Evolutionary conservation across 2,113 vertebrate species (phyloP).

Genomic region (Nibea coibor): DNA sequence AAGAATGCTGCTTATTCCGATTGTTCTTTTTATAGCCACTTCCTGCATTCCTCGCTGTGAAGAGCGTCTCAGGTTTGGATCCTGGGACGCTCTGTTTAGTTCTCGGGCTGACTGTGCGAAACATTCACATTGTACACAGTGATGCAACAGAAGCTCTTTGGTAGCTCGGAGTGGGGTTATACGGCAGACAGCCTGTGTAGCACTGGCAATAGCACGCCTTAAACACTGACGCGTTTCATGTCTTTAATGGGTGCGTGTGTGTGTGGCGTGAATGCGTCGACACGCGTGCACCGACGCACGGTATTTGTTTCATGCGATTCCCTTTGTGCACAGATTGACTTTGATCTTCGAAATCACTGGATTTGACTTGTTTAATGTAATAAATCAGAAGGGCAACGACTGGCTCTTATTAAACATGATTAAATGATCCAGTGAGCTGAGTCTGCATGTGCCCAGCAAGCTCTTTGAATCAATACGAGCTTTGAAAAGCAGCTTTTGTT

Average conservation of each 20-base stretch:
- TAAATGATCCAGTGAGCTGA: conserved; percentile 82
- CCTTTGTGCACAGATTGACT: conserved; percentile 65
- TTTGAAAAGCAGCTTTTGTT: conserved; percentile 79
- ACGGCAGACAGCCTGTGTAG: conserved; percentile 23
- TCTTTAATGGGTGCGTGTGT: conserved; percentile 18
- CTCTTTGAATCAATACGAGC: conserved; percentile 79
- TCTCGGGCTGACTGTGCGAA: conserved; percentile 36
- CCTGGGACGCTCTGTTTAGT: background rate
- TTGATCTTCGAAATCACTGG: conserved; percentile 70
- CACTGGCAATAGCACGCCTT: conserved; percentile 35
- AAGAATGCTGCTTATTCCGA: conserved; percentile 43
- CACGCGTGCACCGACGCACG: conserved; percentile 48
- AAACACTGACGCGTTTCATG: conserved; percentile 43
- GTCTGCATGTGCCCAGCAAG: conserved; percentile 69
- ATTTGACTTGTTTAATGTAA: conserved; percentile 72
- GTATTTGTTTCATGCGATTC: conserved; percentile 58
- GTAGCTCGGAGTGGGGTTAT: conserved; percentile 36
- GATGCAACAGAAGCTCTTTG: conserved; percentile 13
- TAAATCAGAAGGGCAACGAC: conserved; percentile 78
- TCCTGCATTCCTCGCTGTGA: conserved; percentile 6
- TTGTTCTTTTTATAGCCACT: conserved; percentile 21
- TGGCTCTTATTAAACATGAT: conserved; percentile 82
- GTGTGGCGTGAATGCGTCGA: background rate
- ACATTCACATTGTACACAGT: conserved; percentile 8
- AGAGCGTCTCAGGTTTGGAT: background rate